phyloP scores from a whole-genome alignment of 2,888 invertebrate genomes.

The Nomada fucata region DNA sequence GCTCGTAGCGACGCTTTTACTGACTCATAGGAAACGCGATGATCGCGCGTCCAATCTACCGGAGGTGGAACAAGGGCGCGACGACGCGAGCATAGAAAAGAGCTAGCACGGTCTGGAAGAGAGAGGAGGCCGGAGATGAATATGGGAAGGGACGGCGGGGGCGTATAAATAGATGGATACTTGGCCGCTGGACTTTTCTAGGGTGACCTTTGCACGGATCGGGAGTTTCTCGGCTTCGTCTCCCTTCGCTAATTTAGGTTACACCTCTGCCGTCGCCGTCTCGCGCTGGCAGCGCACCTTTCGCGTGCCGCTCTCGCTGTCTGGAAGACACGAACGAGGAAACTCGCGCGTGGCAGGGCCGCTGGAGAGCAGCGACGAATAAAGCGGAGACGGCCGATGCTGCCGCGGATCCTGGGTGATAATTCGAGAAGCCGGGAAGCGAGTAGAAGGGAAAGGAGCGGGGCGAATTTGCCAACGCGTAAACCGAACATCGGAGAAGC shows the following conservation, averaged over 20 bases:
- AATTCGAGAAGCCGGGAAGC: too few species aligned
- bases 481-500: conserved; percentile 43
- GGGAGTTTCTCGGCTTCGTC: conserved; percentile 10
- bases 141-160: conserved; percentile 46
- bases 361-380: conserved; percentile 46
- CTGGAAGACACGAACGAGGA: too few species aligned
- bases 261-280: conserved; percentile 77
- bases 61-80: neutral
- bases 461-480: neutral
- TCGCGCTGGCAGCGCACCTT: conserved; percentile 24
- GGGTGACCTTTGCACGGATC: conserved; percentile 76
- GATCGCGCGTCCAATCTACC: too few species aligned
- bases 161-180: conserved; percentile 76
- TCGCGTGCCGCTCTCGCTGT: conserved; percentile 2
- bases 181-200: conserved; percentile 67
- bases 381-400: too few species aligned
- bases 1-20: conserved; percentile 52
- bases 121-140: neutral
- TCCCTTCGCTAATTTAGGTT: conserved; percentile 74
- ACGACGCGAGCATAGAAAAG: neutral
- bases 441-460: neutral
- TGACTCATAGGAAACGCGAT: conserved; percentile 62
- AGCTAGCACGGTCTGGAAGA: neutral
- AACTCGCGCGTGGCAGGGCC: too few species aligned
- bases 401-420: too few species aligned